Base-by-base conservation (phyloP, 2,113 vertebrate genomes). In the Pseudorectes ferrugineus region DNA sequence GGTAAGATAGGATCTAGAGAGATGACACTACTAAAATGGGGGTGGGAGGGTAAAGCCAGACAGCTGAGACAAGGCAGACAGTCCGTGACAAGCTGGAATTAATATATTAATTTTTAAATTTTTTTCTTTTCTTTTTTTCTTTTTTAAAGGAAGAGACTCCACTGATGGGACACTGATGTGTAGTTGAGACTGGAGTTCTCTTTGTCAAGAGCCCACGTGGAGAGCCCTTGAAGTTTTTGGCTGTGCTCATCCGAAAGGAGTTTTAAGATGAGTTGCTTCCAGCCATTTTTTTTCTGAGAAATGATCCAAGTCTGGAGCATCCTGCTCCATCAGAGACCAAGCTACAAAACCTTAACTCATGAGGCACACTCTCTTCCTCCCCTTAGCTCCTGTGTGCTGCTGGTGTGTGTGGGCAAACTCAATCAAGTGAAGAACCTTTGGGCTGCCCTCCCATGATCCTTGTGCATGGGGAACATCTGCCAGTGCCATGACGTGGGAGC, bases 401-500 rank as follows among this genome's bases (percentile, higher is more conserved):
- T 79, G 66, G 25, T 36, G 28, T 11, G 29, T 28, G 23, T 21
- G 74, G 38, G 54, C 31, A 93, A 73, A 55, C 36, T 68, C 70
- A 3, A 3, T 14, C 62, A 51, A 6, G 12, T 52, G 48, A 84
- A 14, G 48, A 75, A 38, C 12, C 24, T 88, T 46, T 33, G 58
- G 67, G 66, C 26, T 72, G 9, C 9, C 68, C 28, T 78, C 17
- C 13, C 1, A 0, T 40, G 23, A 17, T 33, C 26, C 18, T 29
- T 33, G 35, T 29, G 49, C 33, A 28, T 0, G 0, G 13, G 35
- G 29, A 92, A 31, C 35, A 48, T 24, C 31, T 46, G 38, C 45
- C 3, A 2, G 45, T 4, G 2, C 57, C 6, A 2, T 26, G 25
- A 36, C 0, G 0, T 26, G 25, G 35, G 20, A 70, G 10, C n/a